Evolutionary conservation across 2,888 invertebrate species (phyloP), one percentile per base, ranked within the genome.

Genomic region (Marronus borbonicus): DNA sequence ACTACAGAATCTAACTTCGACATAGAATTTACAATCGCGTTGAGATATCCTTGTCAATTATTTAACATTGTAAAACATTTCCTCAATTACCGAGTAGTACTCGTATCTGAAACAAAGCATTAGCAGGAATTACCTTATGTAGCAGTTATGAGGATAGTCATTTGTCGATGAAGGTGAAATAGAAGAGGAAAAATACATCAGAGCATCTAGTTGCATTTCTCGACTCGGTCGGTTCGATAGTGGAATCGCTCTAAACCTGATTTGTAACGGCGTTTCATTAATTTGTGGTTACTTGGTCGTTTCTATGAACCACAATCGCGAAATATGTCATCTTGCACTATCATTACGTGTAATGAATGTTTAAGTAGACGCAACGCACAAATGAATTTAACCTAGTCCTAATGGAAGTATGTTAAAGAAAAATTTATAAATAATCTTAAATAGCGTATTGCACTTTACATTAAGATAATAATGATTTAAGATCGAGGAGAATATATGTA

Each of bases 161-260:
- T 68, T 68, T 68, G 68, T 68, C 68, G 68, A 68, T 20, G 68
- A 68, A 68, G 68, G 68, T 68, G 68, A 68, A 68, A 66, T 66
- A 66, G 66, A 24, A 66, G 66, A 66, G 49, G 66, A 44, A 49
- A 66, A 66, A 17, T 68, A 50, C 68, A 50, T 55, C 55, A 55
- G 55, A 20, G 55, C 39, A 68, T 68, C 68, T 49, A 68, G 39
- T 68, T 50, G 50, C 68, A 68, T 68, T 50, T 68, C 68, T 68
- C 68, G 68, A 39, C 50, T 49, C 39, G 68, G 50, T 50, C 68
- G 8, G 50, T 68, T 50, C 68, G 50, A 50, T 50, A 28, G 68
- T 68, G 50, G 68, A 68, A 68, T 50, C 50, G 49, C 28, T 68
- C 49, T 68, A 68, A 68, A 68, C 68, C 68, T 68, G 68, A 68